These are phyloP conservation scores for Tetragonula carbonaria DNA, from an alignment of 2,888 invertebrate species.

Conservation along the genomic window DNA sequence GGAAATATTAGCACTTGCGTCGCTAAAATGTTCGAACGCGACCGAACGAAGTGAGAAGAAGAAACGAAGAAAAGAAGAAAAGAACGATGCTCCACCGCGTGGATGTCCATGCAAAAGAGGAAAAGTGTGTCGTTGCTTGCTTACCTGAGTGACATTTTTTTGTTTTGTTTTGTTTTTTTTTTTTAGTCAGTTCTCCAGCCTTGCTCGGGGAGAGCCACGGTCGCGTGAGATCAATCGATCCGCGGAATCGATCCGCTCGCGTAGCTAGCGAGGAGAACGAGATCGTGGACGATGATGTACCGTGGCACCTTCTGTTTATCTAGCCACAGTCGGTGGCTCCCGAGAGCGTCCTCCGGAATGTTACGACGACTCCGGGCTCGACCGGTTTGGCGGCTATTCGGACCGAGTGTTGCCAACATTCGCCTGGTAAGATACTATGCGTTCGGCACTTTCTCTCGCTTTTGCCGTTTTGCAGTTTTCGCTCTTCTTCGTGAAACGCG, in stretches of 20 bases:
- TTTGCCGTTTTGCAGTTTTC: background rate
- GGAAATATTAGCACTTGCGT: background rate
- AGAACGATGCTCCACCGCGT: background rate
- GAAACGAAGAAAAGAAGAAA: background rate
- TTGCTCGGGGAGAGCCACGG: slow-evolving; percentile 23
- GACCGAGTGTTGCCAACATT: slow-evolving; percentile 54
- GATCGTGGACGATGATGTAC: background rate
- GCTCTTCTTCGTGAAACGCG: background rate
- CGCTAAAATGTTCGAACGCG: too few species aligned
- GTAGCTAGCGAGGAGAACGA: background rate
- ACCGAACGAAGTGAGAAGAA: background rate
- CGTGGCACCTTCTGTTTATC: slow-evolving; percentile 58
- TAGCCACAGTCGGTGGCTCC: background rate
- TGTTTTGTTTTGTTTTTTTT: background rate
- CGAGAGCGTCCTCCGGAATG: slow-evolving; percentile 33
- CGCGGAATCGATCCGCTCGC: slow-evolving; percentile 5
- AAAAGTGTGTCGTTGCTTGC: slow-evolving; percentile 7
- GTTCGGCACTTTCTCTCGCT: background rate
- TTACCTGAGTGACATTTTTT: slow-evolving; percentile 46
- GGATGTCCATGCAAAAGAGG: background rate
- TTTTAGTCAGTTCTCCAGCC: background rate
- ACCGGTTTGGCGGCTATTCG: slow-evolving; percentile 50
- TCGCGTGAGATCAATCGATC: slow-evolving; percentile 24
- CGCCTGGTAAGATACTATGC: slow-evolving; percentile 43
- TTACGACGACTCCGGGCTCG: slow-evolving; percentile 36